Percentiles rank a stretch among this genome's conserved stretches.
These are phyloP conservation scores for Hippocampus abdominalis DNA, from an alignment of 2,113 vertebrate species.

Conservation along the genomic window DNA sequence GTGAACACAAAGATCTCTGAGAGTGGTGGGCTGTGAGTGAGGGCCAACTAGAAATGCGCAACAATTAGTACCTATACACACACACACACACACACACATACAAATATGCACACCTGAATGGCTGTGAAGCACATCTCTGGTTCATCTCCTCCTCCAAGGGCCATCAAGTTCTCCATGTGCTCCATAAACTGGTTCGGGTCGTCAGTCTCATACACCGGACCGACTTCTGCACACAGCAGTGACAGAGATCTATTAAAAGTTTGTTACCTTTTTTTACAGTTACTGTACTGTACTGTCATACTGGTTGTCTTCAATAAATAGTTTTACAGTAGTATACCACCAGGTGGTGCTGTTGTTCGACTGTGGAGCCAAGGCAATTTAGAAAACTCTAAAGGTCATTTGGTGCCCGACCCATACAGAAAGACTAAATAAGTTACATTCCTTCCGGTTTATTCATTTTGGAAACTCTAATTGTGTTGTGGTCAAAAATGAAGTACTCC, in stretches of 20 bases:
- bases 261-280: no score
- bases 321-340: no score
- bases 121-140: slow-evolving; percentile 87
- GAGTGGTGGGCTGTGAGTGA: slow-evolving; percentile 78
- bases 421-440: no score
- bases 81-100: neutral
- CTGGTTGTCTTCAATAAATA: no score
- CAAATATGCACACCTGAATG: slow-evolving; percentile 60
- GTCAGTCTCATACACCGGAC: slow-evolving; percentile 77
- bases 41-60: slow-evolving; percentile 72
- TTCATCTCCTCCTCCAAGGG: slow-evolving; percentile 82
- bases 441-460: no score
- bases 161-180: slow-evolving; percentile 70
- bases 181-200: slow-evolving; percentile 77
- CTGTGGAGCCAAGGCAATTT: no score
- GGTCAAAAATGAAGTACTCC: no score
- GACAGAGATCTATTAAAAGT: neutral
- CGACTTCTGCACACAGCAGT: slow-evolving; percentile 65
- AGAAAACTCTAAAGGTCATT: no score
- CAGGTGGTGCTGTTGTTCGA: no score
- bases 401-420: no score
- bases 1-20: slow-evolving; percentile 89
- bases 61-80: neutral
- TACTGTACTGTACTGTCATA: no score
- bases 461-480: no score